phyloP scores from a whole-genome alignment of 2,113 vertebrate species.

The Xenopus borealis region DNA sequence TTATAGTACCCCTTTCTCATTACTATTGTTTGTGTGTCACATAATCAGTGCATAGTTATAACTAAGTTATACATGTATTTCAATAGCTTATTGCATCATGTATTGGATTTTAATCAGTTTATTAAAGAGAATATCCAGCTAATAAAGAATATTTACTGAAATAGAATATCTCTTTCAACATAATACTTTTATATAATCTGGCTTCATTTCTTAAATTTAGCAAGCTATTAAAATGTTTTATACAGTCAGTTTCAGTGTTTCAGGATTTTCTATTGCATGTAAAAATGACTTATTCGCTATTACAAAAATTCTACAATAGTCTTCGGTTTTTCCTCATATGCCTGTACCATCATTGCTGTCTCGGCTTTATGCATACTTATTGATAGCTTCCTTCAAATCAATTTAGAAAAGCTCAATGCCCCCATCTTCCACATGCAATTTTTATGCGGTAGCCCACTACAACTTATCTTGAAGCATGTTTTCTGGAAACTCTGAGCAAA shows the following conservation, averaged over 20 bases:
- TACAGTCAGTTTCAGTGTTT: conserved; percentile 6
- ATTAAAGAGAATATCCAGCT: too few relatives aligned
- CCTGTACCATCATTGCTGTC: conserved; percentile 65
- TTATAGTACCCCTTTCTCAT: too few relatives aligned
- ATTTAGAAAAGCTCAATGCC: conserved; percentile 62
- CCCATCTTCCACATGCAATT: conserved; percentile 62
- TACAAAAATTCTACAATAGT: conserved; percentile 32
- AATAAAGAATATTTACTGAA: too few relatives aligned
- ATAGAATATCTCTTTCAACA: too few relatives aligned
- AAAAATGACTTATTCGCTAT: conserved; percentile 23
- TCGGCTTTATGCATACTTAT: conserved; percentile 65
- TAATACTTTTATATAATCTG: neutral
- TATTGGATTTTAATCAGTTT: too few relatives aligned
- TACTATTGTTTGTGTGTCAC: too few relatives aligned
- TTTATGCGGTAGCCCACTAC: conserved; percentile 72
- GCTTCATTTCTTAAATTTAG: conserved; percentile 13
- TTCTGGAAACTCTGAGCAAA: conserved; percentile 81
- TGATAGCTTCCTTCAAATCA: conserved; percentile 73
- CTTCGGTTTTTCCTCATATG: conserved; percentile 29
- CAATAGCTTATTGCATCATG: too few relatives aligned
- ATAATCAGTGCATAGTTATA: too few relatives aligned
- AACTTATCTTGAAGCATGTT: conserved; percentile 81
- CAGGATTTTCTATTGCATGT: conserved; percentile 9
- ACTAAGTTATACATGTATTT: too few relatives aligned
- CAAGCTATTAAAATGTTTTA: conserved; percentile 1